Evolutionary conservation across 2,113 vertebrate genomes (phyloP), one percentile per base, ranked within the genome.

Genomic region (Chaetodon trifascialis): DNA sequence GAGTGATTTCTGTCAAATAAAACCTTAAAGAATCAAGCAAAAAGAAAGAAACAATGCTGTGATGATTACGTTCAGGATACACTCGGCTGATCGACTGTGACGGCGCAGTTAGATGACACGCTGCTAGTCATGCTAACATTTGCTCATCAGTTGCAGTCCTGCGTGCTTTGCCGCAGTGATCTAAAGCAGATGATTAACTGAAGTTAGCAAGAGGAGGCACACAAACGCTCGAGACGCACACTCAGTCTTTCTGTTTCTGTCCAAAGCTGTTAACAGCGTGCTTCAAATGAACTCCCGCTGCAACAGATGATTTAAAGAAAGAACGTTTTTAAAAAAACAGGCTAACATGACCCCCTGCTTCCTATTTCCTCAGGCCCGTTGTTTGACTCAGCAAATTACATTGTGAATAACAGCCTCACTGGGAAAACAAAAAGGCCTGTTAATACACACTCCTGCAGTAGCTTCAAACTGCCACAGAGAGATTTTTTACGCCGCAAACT

Each of bases 321-420:
- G 3, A n/a, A 38, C 30, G 19, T 0, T 14, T 62, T 42, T 40
- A 23, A 38, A 36, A n/a, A 12, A 52, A 38, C 1, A 30, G 40
- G n/a, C 46, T 68, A 25, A 62, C 69, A 40, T 40, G 63, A 67
- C 40, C 23, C 25, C 40, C 46, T 36, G 1, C 36, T 55, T 84
- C 82, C 71, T 23, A 5, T 76, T 84, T 82, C 89, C 84, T 72
- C 47, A 71, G 52, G 65, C 44, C 72, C 49, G 11, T 8, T 62
- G 36, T 82, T 68, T 67, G 81, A 91, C 68, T 90, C 85, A 89
- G 87, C 89, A 79, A 63, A 85, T 79, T 70, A 65, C 66, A 40
- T 17, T 4, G 1, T 38, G 21, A 69, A 62, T 14, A 4, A 23
- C 10, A 62, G 3, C 76, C 73, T 51, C 17, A 60, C 40, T 2